phyloP scores from a whole-genome alignment of 2,797 vertebrate genomes.

The Squalus acanthias region DNA sequence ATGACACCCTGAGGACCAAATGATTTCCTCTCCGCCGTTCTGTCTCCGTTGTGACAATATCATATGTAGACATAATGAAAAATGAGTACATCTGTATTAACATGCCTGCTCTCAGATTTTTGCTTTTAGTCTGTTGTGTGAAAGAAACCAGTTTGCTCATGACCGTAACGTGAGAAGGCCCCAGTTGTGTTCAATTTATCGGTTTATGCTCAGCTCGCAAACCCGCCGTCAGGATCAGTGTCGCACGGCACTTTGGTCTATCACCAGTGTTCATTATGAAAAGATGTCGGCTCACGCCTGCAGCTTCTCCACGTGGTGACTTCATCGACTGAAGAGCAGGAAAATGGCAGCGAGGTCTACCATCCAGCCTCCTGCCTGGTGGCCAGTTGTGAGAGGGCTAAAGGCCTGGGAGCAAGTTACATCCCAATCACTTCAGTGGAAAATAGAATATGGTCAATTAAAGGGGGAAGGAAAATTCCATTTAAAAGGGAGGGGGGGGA shows the following conservation, averaged over 20 bases:
- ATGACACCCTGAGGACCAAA: not conserved
- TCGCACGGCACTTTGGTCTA: not conserved
- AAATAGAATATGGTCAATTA: not conserved
- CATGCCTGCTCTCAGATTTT: not conserved
- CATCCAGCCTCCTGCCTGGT: not conserved
- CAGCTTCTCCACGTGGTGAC: not conserved
- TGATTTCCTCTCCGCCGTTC: not conserved
- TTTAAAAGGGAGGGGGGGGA: not conserved
- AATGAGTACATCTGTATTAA: conserved; percentile 24
- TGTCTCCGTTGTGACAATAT: not conserved
- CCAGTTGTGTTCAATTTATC: not conserved
- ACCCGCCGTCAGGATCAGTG: not conserved
- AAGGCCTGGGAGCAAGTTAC: not conserved
- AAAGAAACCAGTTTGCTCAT: not conserved
- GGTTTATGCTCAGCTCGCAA: not conserved
- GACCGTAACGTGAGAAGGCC: not conserved
- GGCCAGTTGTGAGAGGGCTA: not conserved
- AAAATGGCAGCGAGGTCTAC: not conserved
- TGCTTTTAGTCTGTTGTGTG: not conserved
- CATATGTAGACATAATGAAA: not conserved
- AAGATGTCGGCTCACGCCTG: not conserved
- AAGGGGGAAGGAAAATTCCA: not conserved
- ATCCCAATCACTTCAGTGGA: not conserved
- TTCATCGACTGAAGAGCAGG: not conserved
- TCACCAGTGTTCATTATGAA: not conserved